Evolutionary conservation across 2,888 invertebrate species (phyloP), one percentile per base, ranked within the genome.

Genomic region (Cryptocheilus praepositus): DNA sequence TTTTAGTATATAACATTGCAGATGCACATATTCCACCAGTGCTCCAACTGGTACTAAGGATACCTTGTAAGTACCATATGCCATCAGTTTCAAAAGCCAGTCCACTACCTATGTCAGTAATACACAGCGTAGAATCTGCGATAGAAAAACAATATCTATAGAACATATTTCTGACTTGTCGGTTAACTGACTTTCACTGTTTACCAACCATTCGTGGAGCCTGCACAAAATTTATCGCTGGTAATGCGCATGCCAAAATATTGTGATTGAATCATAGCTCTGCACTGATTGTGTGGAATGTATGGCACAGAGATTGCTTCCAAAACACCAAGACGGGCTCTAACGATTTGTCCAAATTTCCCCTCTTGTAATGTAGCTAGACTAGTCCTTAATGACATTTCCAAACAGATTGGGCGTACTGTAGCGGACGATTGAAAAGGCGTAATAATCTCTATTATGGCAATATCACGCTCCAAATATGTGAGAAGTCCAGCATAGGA

Each of bases 31-130:
- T 65, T 54, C 65, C 71, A 15, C 22, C 5, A n/a, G n/a, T 0
- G 80, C 86, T 8, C 79, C 83, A 0, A 49, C 13, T 25, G 57
- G 89, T 81, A 68, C 90, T 90, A 4, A 90, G 90, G 61, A 90
- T 84, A 0, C 90, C 90, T 53, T 88, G 83, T 5, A 90, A 78
- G 70, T 88, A 90, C 86, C 88, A 90, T 13, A 86, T 71, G 1
- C 76, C 78, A 22, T 81, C 73, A 19, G 69, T 80, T 46, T 80
- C 70, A 58, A 90, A 89, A 0, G 89, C 87, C n/a, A 90, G 81
- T 53, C 89, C 90, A 15, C 90, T 89, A 0, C 90, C 90, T 71
- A 90, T 90, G 70, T 90, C 90, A 2, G 90, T 90, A 52, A 87
- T 84, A 64, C 90, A 90, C 15, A 89, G 89, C 1, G 89, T 80